phyloP scores from a whole-genome alignment of 2,113 vertebrate species.

The Mus spicilegus region DNA sequence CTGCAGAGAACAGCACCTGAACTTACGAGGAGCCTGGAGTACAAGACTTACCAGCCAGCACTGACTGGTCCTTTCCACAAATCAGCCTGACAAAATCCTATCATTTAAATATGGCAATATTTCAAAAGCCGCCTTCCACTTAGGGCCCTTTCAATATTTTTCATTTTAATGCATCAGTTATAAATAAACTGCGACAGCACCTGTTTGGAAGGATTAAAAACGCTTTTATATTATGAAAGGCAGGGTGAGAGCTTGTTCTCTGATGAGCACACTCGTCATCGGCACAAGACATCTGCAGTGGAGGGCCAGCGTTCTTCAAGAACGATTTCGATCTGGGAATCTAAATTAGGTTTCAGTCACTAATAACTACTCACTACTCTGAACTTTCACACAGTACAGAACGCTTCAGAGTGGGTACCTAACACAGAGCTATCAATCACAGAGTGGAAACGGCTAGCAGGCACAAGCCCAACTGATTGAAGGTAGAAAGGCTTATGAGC shows the following conservation, averaged over 20 bases:
- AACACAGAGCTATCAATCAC: conserved; percentile 60
- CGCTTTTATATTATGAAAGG: conserved; percentile 73
- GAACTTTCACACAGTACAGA: conserved; percentile 63
- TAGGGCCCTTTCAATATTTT: conserved; percentile 76
- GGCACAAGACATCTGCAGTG: conserved; percentile 45
- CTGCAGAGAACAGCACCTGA: background rate
- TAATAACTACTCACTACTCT: conserved; percentile 56
- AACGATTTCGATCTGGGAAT: conserved; percentile 66
- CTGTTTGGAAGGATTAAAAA: conserved; percentile 78
- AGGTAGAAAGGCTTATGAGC: background rate
- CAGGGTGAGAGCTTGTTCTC: conserved; percentile 69
- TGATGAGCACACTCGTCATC: conserved; percentile 70
- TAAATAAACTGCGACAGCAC: conserved; percentile 81
- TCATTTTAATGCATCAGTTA: conserved; percentile 80
- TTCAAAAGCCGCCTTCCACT: conserved; percentile 72
- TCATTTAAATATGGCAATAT: conserved; percentile 59
- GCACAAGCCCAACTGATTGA: background rate
- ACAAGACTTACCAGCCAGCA: background rate
- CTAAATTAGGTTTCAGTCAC: conserved; percentile 76
- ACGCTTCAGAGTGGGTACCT: conserved; percentile 50
- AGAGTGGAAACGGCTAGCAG: background rate
- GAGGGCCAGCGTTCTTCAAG: conserved; percentile 64
- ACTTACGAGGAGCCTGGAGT: conserved; percentile 42
- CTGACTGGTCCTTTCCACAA: conserved; percentile 59
- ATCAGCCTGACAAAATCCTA: conserved; percentile 63